Evolutionary conservation across 2,888 invertebrate species (phyloP).

Genomic region (Eupithecia pulchellata): DNA sequence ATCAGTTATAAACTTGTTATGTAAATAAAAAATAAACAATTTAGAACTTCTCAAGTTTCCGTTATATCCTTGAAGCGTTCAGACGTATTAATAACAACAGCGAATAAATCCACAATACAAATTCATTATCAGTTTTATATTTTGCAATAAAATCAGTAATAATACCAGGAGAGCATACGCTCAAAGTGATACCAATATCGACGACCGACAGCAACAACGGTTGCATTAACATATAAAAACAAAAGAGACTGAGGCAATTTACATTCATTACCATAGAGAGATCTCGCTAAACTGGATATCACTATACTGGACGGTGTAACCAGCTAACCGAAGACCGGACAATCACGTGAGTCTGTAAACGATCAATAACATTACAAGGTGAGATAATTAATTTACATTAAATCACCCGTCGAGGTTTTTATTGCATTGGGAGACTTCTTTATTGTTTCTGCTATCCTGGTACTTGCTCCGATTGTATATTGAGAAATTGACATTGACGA

Average conservation of each 20-base stretch:
- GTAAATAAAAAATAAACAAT: not conserved
- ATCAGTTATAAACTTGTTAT: not conserved
- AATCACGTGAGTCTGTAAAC: conserved; percentile 31
- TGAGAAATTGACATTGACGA: conserved; percentile 32
- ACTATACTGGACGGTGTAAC: conserved; percentile 13
- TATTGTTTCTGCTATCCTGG: conserved; percentile 36
- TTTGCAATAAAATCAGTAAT: conserved; percentile 34
- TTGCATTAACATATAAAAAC: conserved; percentile 30
- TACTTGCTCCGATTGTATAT: conserved; percentile 35
- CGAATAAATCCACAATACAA: not conserved
- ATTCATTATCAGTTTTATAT: conserved; percentile 16
- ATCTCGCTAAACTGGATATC: conserved; percentile 27
- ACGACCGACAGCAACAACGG: conserved; percentile 13
- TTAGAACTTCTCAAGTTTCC: not conserved
- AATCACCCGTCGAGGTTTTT: conserved; percentile 30
- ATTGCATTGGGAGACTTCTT: conserved; percentile 27
- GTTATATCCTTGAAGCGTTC: not conserved
- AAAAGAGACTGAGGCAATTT: conserved; percentile 30
- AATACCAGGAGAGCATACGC: conserved; percentile 31
- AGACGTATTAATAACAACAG: not conserved
- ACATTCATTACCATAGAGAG: conserved; percentile 35
- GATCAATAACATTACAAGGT: conserved; percentile 36
- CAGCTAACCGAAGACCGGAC: conserved; percentile 25
- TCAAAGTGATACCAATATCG: conserved; percentile 14
- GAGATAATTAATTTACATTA: conserved; percentile 34